phyloP scores from a whole-genome alignment of 2,113 vertebrate species.

The Sorex fumeus region DNA sequence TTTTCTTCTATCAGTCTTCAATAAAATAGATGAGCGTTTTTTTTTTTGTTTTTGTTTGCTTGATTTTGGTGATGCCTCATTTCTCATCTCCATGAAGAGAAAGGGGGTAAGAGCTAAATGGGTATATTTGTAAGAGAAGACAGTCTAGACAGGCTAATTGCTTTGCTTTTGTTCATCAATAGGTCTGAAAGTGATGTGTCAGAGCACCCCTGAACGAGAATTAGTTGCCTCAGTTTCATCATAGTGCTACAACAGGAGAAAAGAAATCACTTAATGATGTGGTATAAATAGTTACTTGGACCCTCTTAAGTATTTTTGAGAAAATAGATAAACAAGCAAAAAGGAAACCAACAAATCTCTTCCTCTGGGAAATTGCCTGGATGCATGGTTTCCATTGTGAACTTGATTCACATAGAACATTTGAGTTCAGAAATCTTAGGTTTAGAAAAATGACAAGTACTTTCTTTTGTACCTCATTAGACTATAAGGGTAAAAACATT shows the following conservation, averaged over 20 bases:
- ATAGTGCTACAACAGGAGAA: background rate
- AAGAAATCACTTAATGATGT: background rate
- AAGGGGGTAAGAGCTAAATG: background rate
- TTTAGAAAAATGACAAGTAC: conserved; percentile 46
- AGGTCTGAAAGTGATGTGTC: background rate
- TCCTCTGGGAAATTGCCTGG: background rate
- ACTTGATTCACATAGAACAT: conserved; percentile 16
- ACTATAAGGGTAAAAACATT: background rate
- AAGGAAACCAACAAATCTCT: background rate
- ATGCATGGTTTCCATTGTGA: background rate
- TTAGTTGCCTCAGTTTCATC: background rate
- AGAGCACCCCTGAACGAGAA: background rate
- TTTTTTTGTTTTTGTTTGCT: background rate
- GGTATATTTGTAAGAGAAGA: background rate
- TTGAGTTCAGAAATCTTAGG: conserved; percentile 5
- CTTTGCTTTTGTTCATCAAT: background rate
- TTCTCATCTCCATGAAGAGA: background rate
- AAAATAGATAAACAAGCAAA: background rate
- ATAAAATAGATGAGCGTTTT: no score
- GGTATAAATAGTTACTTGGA: background rate
- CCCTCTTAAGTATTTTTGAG: background rate
- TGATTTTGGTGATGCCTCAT: background rate
- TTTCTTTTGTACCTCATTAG: conserved; percentile 16
- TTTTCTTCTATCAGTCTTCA: background rate
- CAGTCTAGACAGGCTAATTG: background rate